phyloP scores from a whole-genome alignment of 2,797 vertebrate species.

The Botia almorhae region DNA sequence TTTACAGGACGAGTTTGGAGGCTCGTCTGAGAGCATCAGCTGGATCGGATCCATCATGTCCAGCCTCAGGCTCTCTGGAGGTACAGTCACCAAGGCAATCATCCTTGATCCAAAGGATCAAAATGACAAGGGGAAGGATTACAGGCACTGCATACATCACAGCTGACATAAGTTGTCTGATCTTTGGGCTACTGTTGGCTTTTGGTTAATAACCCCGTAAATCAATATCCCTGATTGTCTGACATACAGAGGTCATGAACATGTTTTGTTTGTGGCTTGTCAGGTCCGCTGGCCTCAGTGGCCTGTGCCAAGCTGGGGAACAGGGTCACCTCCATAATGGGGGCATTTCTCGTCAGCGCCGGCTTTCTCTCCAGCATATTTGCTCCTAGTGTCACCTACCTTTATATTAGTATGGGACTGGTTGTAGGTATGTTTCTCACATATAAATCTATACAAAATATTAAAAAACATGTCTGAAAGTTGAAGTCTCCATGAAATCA shows the following conservation, averaged over 20 bases:
- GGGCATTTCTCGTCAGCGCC: constrained; percentile 80
- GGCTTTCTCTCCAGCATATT: constrained; percentile 90
- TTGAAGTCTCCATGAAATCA: neutral
- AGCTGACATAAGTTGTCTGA: neutral
- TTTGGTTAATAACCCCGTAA: constrained; percentile 6
- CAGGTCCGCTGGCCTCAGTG: constrained; percentile 84
- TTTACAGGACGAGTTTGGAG: constrained; percentile 91
- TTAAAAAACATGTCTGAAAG: neutral
- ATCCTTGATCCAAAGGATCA: constrained; percentile 34
- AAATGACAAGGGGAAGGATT: neutral
- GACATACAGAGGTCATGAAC: neutral
- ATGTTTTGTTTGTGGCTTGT: constrained; percentile 42
- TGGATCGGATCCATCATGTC: constrained; percentile 97
- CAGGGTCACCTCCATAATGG: constrained; percentile 79
- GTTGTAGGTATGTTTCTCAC: constrained; percentile 78
- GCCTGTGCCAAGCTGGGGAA: constrained; percentile 82
- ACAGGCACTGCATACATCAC: neutral
- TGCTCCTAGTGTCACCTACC: constrained; percentile 83
- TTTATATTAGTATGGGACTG: constrained; percentile 91
- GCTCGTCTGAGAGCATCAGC: constrained; percentile 86
- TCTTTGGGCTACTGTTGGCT: neutral
- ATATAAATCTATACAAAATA: neutral
- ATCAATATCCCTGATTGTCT: neutral
- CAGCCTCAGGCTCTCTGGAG: constrained; percentile 87
- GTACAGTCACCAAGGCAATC: constrained; percentile 69